These are phyloP conservation scores for Nettapus auritus DNA, from an alignment of 2,113 vertebrate species.

Conservation along the genomic window DNA sequence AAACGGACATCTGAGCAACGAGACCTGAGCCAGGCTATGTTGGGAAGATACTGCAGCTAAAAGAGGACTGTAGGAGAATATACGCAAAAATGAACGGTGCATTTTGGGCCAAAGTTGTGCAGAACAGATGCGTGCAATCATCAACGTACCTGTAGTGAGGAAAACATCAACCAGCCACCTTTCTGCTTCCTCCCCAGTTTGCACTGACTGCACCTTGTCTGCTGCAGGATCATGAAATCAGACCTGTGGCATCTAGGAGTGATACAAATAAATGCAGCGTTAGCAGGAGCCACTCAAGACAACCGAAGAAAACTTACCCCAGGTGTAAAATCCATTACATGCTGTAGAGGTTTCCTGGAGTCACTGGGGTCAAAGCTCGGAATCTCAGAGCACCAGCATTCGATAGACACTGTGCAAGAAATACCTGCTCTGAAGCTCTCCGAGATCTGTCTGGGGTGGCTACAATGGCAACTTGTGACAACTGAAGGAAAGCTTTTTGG, in stretches of 20 bases:
- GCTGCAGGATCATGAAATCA: neutral
- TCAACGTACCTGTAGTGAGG: rapidly evolving
- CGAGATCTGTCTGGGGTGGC: neutral
- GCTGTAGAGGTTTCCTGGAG: neutral
- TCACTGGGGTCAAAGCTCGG: neutral
- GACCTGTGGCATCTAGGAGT: neutral
- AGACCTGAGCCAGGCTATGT: neutral
- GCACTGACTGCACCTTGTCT: neutral
- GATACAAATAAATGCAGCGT: neutral
- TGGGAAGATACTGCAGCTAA: neutral
- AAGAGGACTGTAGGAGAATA: neutral
- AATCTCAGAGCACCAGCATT: neutral
- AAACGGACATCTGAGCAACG: neutral
- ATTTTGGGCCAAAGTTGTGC: neutral
- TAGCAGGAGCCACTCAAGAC: too few species aligned
- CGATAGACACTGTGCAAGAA: neutral
- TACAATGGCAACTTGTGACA: neutral
- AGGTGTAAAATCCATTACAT: neutral
- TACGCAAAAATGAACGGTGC: neutral
- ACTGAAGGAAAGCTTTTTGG: neutral
- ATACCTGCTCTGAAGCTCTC: neutral
- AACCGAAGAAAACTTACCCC: neutral
- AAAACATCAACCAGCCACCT: neutral
- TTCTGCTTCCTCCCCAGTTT: neutral
- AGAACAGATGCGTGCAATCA: neutral